These are phyloP conservation scores for Lingula anatina DNA, from an alignment of 2,888 invertebrate genomes.

Conservation along the genomic window DNA sequence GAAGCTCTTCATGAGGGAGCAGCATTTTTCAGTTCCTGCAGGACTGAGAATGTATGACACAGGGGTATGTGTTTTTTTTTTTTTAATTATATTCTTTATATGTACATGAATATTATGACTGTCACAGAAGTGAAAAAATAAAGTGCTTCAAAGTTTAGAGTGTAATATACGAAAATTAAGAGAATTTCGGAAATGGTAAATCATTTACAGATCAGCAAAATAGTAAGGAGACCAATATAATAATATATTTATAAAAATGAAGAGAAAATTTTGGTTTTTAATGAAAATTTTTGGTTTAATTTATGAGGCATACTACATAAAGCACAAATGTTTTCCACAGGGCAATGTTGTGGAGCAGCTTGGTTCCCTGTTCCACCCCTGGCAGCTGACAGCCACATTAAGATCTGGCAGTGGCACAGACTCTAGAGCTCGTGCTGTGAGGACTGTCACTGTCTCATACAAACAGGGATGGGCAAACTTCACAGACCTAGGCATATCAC, in stretches of 20 bases:
- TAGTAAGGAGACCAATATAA: too few relatives aligned
- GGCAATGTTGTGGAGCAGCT: background rate
- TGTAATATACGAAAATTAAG: too few relatives aligned
- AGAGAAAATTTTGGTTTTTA: too few relatives aligned
- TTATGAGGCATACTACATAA: too few relatives aligned
- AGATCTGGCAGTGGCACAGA: background rate
- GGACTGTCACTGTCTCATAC: background rate
- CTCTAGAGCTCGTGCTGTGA: background rate
- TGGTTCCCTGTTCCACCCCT: background rate
- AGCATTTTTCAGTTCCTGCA: conserved; percentile 5
- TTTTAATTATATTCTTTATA: too few relatives aligned
- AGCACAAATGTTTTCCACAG: background rate
- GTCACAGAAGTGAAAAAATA: too few relatives aligned
- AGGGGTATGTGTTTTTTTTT: conserved; percentile 11
- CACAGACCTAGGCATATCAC: background rate
- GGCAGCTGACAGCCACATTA: background rate
- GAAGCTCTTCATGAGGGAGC: conserved; percentile 7
- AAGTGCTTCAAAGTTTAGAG: too few relatives aligned
- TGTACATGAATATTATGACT: too few relatives aligned
- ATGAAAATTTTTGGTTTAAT: too few relatives aligned
- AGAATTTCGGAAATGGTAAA: too few relatives aligned
- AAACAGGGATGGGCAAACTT: background rate
- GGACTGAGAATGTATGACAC: conserved; percentile 8
- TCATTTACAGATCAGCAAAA: too few relatives aligned
- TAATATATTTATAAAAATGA: too few relatives aligned